Percentiles rank a stretch among this genome's conserved stretches.
phyloP scores from a whole-genome alignment of 2,888 invertebrate species.

The Aleiodes leptofemur region DNA sequence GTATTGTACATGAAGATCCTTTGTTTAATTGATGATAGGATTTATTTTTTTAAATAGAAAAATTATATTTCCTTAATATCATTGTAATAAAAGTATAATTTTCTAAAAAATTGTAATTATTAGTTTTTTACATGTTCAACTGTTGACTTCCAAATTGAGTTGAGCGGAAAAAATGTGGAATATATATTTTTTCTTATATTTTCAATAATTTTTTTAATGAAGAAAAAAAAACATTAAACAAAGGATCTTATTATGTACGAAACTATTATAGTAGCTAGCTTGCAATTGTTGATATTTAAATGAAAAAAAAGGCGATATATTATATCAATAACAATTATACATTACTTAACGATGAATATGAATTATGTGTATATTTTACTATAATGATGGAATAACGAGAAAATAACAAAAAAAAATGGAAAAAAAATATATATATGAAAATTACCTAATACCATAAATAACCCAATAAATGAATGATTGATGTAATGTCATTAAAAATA shows the following conservation, averaged over 20 bases:
- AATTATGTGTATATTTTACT: conserved; percentile 70
- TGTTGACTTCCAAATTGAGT: conserved; percentile 9
- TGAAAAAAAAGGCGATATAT: conserved; percentile 60
- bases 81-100: background rate
- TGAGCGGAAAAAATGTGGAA: background rate
- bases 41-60: background rate
- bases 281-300: conserved; percentile 65
- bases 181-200: conserved; percentile 8
- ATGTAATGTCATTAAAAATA: conserved; percentile 56
- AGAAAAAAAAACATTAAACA: conserved; percentile 48
- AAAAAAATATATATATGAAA: conserved; percentile 48
- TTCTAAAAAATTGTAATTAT: background rate
- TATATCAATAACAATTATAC: conserved; percentile 59
- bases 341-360: conserved; percentile 64
- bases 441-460: conserved; percentile 48
- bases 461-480: conserved; percentile 54
- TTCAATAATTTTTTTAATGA: conserved; percentile 24
- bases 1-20: conserved; percentile 30
- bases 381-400: conserved; percentile 62
- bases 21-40: conserved; percentile 24
- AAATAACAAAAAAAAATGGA: conserved; percentile 40
- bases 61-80: conserved; percentile 9
- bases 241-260: conserved; percentile 56
- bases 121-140: background rate
- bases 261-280: conserved; percentile 62